These are phyloP conservation scores for Pitangus sulphuratus DNA, from an alignment of 2,797 vertebrate species.

Conservation along the genomic window DNA sequence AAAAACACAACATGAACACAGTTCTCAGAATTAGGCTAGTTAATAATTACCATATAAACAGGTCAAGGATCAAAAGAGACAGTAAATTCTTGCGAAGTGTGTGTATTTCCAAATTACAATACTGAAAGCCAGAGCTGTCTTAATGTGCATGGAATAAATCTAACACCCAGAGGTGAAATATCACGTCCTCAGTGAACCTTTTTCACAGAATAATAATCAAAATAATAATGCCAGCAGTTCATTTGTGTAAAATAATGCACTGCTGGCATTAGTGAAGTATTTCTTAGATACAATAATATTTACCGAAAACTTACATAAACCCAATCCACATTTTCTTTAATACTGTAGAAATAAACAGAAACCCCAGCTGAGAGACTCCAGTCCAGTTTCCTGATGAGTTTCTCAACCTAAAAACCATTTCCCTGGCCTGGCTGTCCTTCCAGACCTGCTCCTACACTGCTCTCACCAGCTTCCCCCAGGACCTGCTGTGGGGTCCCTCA, in stretches of 20 bases:
- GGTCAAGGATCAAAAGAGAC: slow-evolving; percentile 24
- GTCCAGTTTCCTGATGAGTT: not conserved
- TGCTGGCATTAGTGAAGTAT: not conserved
- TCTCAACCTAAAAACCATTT: not conserved
- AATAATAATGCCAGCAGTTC: not conserved
- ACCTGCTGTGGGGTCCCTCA: rapidly evolving
- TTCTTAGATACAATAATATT: not conserved
- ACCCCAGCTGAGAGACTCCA: not conserved
- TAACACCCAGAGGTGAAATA: not conserved
- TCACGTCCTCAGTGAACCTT: not conserved
- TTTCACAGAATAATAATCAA: not conserved
- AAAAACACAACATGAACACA: not conserved
- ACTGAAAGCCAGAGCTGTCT: not conserved
- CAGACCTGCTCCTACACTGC: not conserved
- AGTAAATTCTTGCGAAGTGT: not conserved
- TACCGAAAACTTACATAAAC: not conserved
- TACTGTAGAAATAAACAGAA: not conserved
- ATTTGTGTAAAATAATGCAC: not conserved
- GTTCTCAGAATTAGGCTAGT: slow-evolving; percentile 16
- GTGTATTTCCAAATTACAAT: not conserved
- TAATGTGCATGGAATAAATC: not conserved
- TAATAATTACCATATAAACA: slow-evolving; percentile 36
- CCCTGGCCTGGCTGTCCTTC: not conserved
- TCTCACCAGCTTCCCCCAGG: not conserved
- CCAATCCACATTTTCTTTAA: not conserved